phyloP scores from a whole-genome alignment of 1,140 invertebrate genomes.

The Armadillidium nasatum region DNA sequence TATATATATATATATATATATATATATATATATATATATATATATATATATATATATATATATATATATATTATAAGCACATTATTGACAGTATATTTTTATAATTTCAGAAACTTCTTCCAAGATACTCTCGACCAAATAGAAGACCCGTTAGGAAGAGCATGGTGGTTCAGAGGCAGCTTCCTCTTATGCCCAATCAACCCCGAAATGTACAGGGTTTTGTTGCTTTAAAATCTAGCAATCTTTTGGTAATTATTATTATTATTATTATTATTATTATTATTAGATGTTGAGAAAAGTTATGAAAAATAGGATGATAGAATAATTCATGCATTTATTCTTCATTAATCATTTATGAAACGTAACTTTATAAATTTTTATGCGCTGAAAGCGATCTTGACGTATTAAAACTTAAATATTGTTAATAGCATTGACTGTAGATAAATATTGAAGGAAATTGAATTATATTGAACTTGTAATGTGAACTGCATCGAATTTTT shows the following conservation, averaged over 20 bases:
- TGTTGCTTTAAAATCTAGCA: not conserved
- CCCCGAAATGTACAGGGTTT: not conserved
- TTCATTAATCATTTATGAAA: too few relatives aligned
- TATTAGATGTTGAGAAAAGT: too few relatives aligned
- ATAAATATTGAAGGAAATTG: too few relatives aligned
- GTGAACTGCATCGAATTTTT: too few relatives aligned
- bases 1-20: slow-evolving; percentile 20
- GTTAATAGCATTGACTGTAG: too few relatives aligned
- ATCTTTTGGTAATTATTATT: not conserved
- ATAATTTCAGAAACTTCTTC: not conserved
- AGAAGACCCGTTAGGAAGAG: slow-evolving; percentile 7
- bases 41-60: slow-evolving; percentile 18
- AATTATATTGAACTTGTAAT: too few relatives aligned
- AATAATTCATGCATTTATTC: too few relatives aligned
- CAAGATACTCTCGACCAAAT: slow-evolving; percentile 21
- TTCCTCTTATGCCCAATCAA: slow-evolving; percentile 17
- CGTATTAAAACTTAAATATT: too few relatives aligned
- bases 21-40: slow-evolving; percentile 22
- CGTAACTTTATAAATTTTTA: too few relatives aligned
- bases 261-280: not conserved
- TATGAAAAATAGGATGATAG: too few relatives aligned
- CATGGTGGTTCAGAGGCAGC: slow-evolving; percentile 23
- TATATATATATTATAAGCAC: slow-evolving; percentile 2
- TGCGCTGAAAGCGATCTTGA: too few relatives aligned
- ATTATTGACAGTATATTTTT: slow-evolving; percentile 2